phyloP scores from a whole-genome alignment of 2,113 vertebrate genomes.

The Crotophaga sulcirostris region DNA sequence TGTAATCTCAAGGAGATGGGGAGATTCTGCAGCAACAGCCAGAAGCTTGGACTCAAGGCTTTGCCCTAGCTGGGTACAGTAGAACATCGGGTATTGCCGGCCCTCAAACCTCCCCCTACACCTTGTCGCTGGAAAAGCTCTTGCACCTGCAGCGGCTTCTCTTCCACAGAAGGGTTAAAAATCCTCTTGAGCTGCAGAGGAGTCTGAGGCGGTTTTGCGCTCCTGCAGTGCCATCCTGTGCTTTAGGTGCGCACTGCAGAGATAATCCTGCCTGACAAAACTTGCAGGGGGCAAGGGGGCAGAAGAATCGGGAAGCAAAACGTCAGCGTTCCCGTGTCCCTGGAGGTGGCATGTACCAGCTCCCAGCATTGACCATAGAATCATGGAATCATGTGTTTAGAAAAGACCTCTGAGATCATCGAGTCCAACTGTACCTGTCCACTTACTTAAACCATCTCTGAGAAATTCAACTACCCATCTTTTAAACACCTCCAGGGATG shows the following conservation, averaged over 20 bases:
- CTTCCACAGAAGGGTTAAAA: not conserved
- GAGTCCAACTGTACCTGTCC: too few species aligned
- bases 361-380: not conserved
- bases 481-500: too few species aligned
- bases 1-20: not conserved
- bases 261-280: not conserved
- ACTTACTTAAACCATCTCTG: too few species aligned
- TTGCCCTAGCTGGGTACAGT: rapidly evolving
- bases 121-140: not conserved
- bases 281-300: too few species aligned
- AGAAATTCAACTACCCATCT: too few species aligned
- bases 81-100: rapidly evolving
- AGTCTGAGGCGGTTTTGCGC: not conserved
- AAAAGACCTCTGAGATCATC: too few species aligned
- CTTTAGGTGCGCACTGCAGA: not conserved
- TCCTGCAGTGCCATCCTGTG: constrained; percentile 78
- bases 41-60: not conserved
- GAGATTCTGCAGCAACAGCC: not conserved
- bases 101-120: rapidly evolving
- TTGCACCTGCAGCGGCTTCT: not conserved
- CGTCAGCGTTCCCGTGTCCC: not conserved
- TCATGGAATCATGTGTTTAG: too few species aligned
- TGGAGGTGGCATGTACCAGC: not conserved
- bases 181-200: not conserved
- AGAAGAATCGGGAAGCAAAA: not conserved